A percentile compares a stretch with the other conserved stretches of the same genome.
Evolutionary conservation across 2,113 vertebrate species (phyloP).

Genomic region (Tonatia bakeri): DNA sequence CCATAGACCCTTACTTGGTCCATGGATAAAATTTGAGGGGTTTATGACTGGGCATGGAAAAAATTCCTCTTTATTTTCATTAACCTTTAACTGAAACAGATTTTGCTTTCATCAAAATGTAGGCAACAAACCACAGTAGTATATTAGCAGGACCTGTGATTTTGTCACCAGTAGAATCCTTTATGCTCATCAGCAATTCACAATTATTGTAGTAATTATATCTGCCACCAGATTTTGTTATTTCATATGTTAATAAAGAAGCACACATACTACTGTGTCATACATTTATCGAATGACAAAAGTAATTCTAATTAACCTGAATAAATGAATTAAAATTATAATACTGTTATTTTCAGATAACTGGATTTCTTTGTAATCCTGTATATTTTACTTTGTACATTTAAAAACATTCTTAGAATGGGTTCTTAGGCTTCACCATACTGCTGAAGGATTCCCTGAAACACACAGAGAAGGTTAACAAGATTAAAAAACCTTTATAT

Average conservation of each 20-base stretch:
- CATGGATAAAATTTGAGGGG: background rate
- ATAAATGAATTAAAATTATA: background rate
- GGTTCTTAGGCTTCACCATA: background rate
- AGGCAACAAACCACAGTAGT: background rate
- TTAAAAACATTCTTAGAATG: constrained; percentile 24
- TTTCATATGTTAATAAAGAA: constrained; percentile 25
- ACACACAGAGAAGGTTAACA: background rate
- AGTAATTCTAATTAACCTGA: constrained; percentile 39
- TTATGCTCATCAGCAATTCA: background rate
- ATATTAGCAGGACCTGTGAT: background rate
- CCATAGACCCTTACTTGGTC: background rate
- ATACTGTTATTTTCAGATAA: constrained; percentile 27
- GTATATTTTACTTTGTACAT: constrained; percentile 9
- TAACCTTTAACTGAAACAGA: background rate
- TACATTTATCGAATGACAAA: constrained; percentile 16
- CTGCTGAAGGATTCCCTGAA: background rate
- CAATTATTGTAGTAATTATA: constrained; percentile 30
- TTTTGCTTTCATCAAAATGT: background rate
- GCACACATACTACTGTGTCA: background rate
- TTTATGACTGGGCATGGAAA: background rate
- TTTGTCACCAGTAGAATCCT: background rate
- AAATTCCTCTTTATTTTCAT: background rate
- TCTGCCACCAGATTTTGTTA: constrained; percentile 4
- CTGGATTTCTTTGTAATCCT: background rate
- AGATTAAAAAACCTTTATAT: background rate